Base-by-base conservation (phyloP, 2,113 vertebrate species). In the Daphoenositta chrysoptera region DNA sequence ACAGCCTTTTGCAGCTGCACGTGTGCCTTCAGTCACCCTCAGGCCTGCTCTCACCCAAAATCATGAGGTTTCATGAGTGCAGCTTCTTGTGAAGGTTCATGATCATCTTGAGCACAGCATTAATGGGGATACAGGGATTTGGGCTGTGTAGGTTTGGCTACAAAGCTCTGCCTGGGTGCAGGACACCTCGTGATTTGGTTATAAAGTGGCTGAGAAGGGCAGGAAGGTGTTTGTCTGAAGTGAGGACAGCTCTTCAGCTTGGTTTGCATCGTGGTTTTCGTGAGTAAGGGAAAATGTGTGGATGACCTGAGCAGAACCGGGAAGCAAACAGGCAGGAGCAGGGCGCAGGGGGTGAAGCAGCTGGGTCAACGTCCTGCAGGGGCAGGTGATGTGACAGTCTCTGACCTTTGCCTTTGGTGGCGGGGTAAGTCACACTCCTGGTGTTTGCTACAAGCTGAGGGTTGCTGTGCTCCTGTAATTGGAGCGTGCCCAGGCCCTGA, bases 361-460 rank as follows among this genome's bases (percentile, higher is more conserved):
- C 82, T n/a, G 54, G 54, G 54, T 45, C 45, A 8, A 1, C 51
- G 12, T 26, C 40, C n/a, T 5, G 2, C 1, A 7, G 40, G 56
- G 33, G 15, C 53, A 64, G 31, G 28, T 26, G 28, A 27, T 0
- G 13, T 48, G 54, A 20, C 33, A 37, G 50, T 30, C 28, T 3
- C 26, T 56, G 70, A 37, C 23, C 56, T 85, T 51, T 63, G 48
- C 69, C 39, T 78, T 42, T 19, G 0, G 0, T 2, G 20, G 23
- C 0, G 0, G 26, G 14, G 58, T 33, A 8, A 35, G 26, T 35
- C 18, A 10, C 1, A 0, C 51, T 21, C 27, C 19, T 8, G 27
- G 11, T 39, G 72, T 68, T 66, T 11, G 42, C 47, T 47, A 7
- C 27, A 17, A 33, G 68, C 27, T 53, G 61, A 31, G 51, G 4